Evolutionary conservation across 1,140 invertebrate species (phyloP).

Genomic region (Drosophila ohnishii): DNA sequence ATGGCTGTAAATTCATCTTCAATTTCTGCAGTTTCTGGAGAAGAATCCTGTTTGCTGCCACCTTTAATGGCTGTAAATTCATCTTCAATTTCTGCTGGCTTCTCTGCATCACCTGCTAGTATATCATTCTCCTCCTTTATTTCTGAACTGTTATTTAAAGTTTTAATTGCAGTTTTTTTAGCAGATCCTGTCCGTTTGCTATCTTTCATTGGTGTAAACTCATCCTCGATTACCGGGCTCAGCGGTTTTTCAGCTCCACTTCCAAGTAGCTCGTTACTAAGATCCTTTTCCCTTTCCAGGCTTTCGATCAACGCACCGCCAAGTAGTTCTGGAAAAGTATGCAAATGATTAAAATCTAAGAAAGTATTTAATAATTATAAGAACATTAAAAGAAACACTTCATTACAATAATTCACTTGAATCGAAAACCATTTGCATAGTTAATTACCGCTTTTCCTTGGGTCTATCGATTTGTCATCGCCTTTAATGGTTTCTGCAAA

Average conservation of each 20-base stretch:
- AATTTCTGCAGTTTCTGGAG: neutral
- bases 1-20: slow-evolving; percentile 10
- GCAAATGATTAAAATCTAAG: neutral
- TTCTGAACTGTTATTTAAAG: neutral
- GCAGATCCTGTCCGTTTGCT: neutral
- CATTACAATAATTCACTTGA: slow-evolving; percentile 2
- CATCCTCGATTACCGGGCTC: neutral
- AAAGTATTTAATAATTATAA: neutral
- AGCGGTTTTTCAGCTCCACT: neutral
- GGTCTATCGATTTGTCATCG: slow-evolving; percentile 37
- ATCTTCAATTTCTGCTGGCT: slow-evolving; percentile 5
- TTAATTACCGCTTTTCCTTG: slow-evolving; percentile 52
- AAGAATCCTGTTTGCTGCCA: neutral
- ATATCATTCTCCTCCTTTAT: neutral
- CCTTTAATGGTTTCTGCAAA: slow-evolving; percentile 28
- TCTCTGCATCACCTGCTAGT: neutral
- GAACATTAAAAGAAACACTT: slow-evolving; percentile 8
- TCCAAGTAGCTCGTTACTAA: neutral
- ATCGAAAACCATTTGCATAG: slow-evolving; percentile 8
- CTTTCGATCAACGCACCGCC: neutral
- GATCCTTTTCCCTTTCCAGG: neutral
- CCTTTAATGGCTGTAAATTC: slow-evolving; percentile 3
- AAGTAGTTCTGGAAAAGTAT: slow-evolving; percentile 10
- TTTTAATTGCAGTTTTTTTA: neutral
- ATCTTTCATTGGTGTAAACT: neutral